Evolutionary conservation across 2,888 invertebrate genomes (phyloP).

Genomic region (Aelia acuminata): DNA sequence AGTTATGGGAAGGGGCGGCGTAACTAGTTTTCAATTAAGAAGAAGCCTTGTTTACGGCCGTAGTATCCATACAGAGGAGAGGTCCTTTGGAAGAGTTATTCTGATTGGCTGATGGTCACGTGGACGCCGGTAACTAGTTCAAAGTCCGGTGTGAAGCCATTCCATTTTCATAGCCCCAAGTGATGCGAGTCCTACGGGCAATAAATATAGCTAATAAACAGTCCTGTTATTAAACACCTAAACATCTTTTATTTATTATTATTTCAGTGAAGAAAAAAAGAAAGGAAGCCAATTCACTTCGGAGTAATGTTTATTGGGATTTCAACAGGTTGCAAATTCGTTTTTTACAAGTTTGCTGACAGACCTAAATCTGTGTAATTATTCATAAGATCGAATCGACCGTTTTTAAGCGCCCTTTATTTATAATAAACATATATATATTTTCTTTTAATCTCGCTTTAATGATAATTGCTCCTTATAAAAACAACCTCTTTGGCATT

Average conservation of each 20-base stretch:
- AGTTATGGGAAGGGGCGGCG: conserved; percentile 47
- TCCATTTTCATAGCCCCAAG: not conserved
- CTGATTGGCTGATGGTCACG: conserved; percentile 46
- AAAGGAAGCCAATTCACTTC: not conserved
- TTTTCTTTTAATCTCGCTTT: not conserved
- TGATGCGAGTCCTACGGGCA: not conserved
- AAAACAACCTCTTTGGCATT: no score
- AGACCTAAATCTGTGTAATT: not conserved
- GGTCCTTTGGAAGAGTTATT: conserved; percentile 55
- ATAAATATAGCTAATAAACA: conserved; percentile 18
- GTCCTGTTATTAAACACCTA: conserved; percentile 26
- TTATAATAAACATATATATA: not conserved
- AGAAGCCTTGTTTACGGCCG: conserved; percentile 38
- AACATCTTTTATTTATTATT: conserved; percentile 8
- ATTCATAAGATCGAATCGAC: not conserved
- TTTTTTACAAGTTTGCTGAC: conserved; percentile 6
- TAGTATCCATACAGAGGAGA: conserved; percentile 43
- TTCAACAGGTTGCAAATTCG: conserved; percentile 11
- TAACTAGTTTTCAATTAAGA: conserved; percentile 59
- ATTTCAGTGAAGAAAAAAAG: not conserved
- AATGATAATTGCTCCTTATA: not conserved
- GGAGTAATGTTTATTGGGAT: conserved; percentile 22
- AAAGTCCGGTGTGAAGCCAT: conserved; percentile 41
- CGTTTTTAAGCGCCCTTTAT: not conserved
- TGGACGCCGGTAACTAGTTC: conserved; percentile 28